phyloP scores from a whole-genome alignment of 2,888 invertebrate genomes.

The Eubasilissa splendida region DNA sequence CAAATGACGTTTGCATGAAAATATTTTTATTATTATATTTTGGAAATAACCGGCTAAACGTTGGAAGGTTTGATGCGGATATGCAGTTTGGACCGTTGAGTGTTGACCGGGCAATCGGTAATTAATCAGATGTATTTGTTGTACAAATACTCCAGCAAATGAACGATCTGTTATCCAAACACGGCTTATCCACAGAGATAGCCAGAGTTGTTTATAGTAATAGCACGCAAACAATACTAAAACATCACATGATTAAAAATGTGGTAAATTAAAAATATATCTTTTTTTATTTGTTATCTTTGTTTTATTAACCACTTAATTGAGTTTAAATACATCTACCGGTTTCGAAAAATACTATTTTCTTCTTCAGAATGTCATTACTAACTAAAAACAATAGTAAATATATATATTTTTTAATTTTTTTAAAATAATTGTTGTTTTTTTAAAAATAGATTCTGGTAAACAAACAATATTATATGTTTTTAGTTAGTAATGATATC shows the following conservation, averaged over 20 bases:
- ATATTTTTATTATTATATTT: background rate
- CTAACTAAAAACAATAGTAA: no score
- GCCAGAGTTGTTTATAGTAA: background rate
- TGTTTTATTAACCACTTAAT: no score
- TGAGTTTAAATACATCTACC: no score
- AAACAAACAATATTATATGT: no score
- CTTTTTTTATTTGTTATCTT: no score
- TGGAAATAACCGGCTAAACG: background rate
- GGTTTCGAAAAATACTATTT: no score
- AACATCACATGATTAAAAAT: background rate
- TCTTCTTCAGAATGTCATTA: no score
- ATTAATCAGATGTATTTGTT: slow-evolving; percentile 41
- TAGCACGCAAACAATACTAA: slow-evolving; percentile 15
- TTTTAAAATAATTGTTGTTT: no score
- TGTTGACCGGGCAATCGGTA: slow-evolving; percentile 23
- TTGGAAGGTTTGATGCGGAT: background rate
- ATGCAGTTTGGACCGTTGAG: background rate
- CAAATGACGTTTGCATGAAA: background rate
- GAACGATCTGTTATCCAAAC: slow-evolving; percentile 35
- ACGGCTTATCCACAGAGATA: slow-evolving; percentile 2
- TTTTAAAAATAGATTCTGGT: no score
- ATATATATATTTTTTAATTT: no score
- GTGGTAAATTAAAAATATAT: background rate
- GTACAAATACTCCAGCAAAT: slow-evolving; percentile 28
- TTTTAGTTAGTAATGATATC: no score